These are phyloP conservation scores for Melanchra persicariae DNA, from an alignment of 2,888 invertebrate species.

Conservation along the genomic window DNA sequence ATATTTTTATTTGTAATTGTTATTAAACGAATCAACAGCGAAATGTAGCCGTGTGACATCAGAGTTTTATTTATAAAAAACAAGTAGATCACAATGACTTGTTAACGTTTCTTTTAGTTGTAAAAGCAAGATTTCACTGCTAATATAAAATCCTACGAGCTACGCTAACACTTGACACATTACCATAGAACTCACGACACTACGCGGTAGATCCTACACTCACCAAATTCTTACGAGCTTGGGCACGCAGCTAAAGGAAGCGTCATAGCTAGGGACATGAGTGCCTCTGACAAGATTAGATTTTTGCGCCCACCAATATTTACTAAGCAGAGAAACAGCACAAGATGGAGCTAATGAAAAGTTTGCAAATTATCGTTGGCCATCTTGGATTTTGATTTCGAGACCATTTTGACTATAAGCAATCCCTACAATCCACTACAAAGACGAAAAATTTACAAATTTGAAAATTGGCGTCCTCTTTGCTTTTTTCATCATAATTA, in stretches of 20 bases:
- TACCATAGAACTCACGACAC: constrained; percentile 17
- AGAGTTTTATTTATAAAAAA: not conserved
- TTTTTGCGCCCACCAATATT: too few species aligned
- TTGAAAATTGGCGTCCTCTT: too few species aligned
- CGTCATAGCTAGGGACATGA: too few species aligned
- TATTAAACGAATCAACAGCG: not conserved
- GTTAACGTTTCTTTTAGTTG: not conserved
- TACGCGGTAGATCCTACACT: constrained; percentile 18
- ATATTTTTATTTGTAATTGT: not conserved
- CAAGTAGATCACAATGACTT: not conserved
- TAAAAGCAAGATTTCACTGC: constrained; percentile 31
- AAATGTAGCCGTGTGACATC: not conserved
- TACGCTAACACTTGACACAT: constrained; percentile 41
- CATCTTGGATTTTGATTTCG: too few species aligned
- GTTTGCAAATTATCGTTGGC: too few species aligned
- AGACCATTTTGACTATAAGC: too few species aligned
- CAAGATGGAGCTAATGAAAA: too few species aligned
- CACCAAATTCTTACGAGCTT: constrained; percentile 1
- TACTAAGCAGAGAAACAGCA: too few species aligned
- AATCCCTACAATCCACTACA: too few species aligned
- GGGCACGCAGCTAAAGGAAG: not conserved
- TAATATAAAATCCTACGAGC: constrained; percentile 55
- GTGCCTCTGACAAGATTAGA: too few species aligned
- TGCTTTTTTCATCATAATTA: too few species aligned
- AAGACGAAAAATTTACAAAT: too few species aligned